Conservation (phyloP, 2,888 invertebrate species). For the Amphipoea oculea region DNA sequence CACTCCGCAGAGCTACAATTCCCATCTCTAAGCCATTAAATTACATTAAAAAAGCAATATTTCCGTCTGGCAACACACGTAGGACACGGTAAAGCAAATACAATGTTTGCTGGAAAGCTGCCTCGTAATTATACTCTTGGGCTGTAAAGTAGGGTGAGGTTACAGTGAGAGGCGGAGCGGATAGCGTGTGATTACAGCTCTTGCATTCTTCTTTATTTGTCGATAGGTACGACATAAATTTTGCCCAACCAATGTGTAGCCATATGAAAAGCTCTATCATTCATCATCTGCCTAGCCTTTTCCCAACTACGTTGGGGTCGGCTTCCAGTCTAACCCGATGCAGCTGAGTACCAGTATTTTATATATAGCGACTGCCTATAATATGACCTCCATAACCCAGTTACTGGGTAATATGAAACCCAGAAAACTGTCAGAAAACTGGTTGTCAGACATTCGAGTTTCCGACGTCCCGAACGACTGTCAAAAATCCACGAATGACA, state of each 20-base stretch:
- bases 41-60: constrained; percentile 61
- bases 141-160: constrained; percentile 45
- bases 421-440: no score
- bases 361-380: background rate
- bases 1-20: constrained; percentile 27
- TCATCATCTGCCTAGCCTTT: background rate
- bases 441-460: no score
- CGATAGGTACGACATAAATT: background rate
- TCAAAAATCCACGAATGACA: no score
- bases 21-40: constrained; percentile 43
- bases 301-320: background rate
- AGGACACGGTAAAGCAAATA: constrained; percentile 77
- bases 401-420: background rate
- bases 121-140: constrained; percentile 81
- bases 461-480: no score
- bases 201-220: background rate
- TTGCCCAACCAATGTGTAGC: background rate
- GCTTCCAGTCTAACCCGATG: background rate
- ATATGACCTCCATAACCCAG: background rate
- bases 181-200: background rate
- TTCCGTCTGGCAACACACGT: constrained; percentile 51
- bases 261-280: background rate
- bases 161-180: constrained; percentile 35
- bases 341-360: background rate
- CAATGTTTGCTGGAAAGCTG: constrained; percentile 77